These are phyloP conservation scores for Esperia sulphurella DNA, from an alignment of 2,888 invertebrate species.

Conservation along the genomic window DNA sequence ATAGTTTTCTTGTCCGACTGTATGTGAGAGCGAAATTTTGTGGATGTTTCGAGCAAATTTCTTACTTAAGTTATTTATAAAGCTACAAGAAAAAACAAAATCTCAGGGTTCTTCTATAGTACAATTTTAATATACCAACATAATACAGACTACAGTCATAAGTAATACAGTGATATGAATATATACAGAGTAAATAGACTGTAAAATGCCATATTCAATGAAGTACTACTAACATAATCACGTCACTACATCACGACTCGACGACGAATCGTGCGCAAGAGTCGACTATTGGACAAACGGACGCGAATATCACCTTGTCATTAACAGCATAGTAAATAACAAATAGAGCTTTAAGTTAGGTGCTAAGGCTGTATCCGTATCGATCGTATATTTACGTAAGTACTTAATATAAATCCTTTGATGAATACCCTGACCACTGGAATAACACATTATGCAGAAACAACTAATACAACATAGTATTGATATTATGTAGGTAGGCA, in stretches of 20 bases:
- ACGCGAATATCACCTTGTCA: slow-evolving; percentile 3
- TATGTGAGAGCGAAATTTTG: too few relatives aligned
- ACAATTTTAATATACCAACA: too few relatives aligned
- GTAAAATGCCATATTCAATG: neutral
- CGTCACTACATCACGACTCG: slow-evolving; percentile 6
- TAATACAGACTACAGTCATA: neutral
- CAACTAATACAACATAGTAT: too few relatives aligned
- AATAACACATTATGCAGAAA: too few relatives aligned
- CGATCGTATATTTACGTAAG: neutral
- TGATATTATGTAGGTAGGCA: too few relatives aligned
- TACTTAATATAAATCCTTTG: too few relatives aligned
- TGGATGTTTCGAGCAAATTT: too few relatives aligned
- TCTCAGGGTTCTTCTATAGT: too few relatives aligned
- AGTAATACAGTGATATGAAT: neutral
- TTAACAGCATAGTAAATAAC: neutral
- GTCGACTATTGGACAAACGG: slow-evolving; percentile 2
- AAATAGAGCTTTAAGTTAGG: neutral
- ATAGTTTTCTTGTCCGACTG: neutral
- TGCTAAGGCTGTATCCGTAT: slow-evolving; percentile 11
- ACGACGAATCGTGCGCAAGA: slow-evolving; percentile 7
- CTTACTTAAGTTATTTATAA: too few relatives aligned
- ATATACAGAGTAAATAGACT: neutral
- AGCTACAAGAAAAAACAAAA: too few relatives aligned
- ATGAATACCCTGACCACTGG: too few relatives aligned
- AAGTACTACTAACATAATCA: neutral